Evolutionary conservation across 37 sponge, comb jelly and placozoan species (phyloP), one percentile per base, ranked within the genome.

Genomic region (Tethya wilhelma): DNA sequence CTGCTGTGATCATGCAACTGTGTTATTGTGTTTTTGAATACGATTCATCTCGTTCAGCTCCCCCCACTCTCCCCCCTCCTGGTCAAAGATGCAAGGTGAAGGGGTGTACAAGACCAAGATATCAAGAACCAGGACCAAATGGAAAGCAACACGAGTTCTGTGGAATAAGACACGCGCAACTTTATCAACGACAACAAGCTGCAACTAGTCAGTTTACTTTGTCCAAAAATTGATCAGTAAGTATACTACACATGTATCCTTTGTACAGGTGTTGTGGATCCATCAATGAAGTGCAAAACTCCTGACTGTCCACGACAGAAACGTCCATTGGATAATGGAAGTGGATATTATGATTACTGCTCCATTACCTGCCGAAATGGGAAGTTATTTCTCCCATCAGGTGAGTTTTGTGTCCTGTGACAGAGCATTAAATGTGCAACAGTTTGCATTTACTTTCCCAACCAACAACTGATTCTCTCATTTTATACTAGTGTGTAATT

Each of bases 301-400:
- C 75, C 84, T 38, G 65, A 55, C 29, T 84, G 84, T 30, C 0
- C 30, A 0, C 36, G 17, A 37, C 84, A 59, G 25, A 74, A 20
- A 42, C 19, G n/a, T 1, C 37, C 26, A 19, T 9, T 31, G 3
- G 31, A 12, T 26, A 32, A 56, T 38, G 84, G 84, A 22, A 31
- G n/a, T n/a, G n/a, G 58, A 12, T 71, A 64, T 31, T 86, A 56
- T 71, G 86, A 86, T 43, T 86, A 64, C 62, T 86, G 86, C 38
- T 46, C 66, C 0, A 71, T 26, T 12, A 14, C 1, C 19, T 86
- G 86, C 28, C 71, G 80, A 0, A 79, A 85, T 31, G 30, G 36
- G 2, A 38, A 55, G 9, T n/a, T n/a, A n/a, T n/a, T n/a, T n/a
- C n/a, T n/a, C n/a, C n/a, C n/a, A n/a, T n/a, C n/a, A n/a, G n/a